These are phyloP conservation scores for Melinaea marsaeus DNA, from an alignment of 2,888 invertebrate genomes.

Conservation along the genomic window DNA sequence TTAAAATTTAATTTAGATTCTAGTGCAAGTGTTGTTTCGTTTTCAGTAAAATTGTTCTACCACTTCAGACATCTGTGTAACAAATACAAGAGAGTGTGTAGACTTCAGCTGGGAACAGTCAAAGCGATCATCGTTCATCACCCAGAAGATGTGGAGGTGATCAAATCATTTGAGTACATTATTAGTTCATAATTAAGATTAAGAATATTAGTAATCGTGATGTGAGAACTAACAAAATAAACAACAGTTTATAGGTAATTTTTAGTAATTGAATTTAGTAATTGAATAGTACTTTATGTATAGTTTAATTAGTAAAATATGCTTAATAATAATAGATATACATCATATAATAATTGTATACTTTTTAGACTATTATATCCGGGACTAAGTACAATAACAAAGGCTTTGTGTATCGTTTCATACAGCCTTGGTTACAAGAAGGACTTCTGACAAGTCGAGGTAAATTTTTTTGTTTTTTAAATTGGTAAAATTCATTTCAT, in stretches of 20 bases:
- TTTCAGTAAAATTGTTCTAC: constrained; percentile 45
- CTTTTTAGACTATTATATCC: constrained; percentile 64
- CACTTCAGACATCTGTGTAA: constrained; percentile 38
- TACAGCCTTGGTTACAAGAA: constrained; percentile 73
- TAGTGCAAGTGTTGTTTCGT: background rate
- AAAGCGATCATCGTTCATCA: constrained; percentile 50
- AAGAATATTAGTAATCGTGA: too few relatives aligned
- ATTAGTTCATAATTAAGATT: too few relatives aligned
- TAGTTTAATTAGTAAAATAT: too few relatives aligned
- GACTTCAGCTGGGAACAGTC: constrained; percentile 37
- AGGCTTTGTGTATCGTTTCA: constrained; percentile 63
- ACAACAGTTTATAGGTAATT: too few relatives aligned
- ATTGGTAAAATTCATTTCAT: background rate
- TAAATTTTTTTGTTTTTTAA: constrained; percentile 28
- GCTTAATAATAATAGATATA: too few relatives aligned
- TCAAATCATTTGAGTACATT: background rate
- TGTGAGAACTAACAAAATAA: constrained; percentile 1
- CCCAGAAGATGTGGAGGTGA: constrained; percentile 71
- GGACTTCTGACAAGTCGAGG: constrained; percentile 71
- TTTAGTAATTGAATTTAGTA: too few relatives aligned
- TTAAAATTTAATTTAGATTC: background rate
- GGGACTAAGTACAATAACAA: constrained; percentile 72
- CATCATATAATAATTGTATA: background rate
- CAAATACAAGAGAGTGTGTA: constrained; percentile 37
- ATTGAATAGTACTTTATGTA: too few relatives aligned